Evolutionary conservation across 2,888 invertebrate genomes (phyloP).

Genomic region (Boloria selene): DNA sequence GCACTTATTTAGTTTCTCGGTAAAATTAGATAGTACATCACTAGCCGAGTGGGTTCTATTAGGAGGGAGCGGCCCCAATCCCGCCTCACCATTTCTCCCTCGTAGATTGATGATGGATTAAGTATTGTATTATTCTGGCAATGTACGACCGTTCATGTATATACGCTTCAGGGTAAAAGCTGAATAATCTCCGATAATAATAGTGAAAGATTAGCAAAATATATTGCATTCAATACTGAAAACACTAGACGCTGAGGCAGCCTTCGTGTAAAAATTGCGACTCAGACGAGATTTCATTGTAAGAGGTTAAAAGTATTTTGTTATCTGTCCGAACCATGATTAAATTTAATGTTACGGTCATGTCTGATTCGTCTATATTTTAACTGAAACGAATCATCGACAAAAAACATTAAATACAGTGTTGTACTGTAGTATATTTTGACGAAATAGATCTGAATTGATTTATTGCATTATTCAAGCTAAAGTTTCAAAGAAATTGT

Average conservation of each 20-base stretch:
- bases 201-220: not conserved
- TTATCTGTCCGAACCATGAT: conserved; percentile 4
- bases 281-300: conserved; percentile 1
- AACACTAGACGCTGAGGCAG: not conserved
- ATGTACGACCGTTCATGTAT: conserved; percentile 19
- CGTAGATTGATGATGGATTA: conserved; percentile 55
- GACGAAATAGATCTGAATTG: no score
- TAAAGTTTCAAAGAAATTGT: no score
- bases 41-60: conserved; percentile 42
- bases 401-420: not conserved
- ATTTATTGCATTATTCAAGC: no score
- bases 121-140: conserved; percentile 43
- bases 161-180: conserved; percentile 12
- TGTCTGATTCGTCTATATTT: conserved; percentile 4
- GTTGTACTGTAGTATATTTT: not conserved
- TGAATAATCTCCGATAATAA: conserved; percentile 7
- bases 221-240: not conserved
- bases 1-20: conserved; percentile 25
- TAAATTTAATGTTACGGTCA: conserved; percentile 17
- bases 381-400: not conserved
- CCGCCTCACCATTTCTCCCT: conserved; percentile 45
- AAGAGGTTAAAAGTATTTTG: conserved; percentile 1
- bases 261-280: not conserved
- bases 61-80: conserved; percentile 44
- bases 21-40: conserved; percentile 41